A percentile compares a stretch with the other conserved stretches of the same genome.
phyloP scores from a whole-genome alignment of 2,797 vertebrate genomes.

The Tapera naevia region DNA sequence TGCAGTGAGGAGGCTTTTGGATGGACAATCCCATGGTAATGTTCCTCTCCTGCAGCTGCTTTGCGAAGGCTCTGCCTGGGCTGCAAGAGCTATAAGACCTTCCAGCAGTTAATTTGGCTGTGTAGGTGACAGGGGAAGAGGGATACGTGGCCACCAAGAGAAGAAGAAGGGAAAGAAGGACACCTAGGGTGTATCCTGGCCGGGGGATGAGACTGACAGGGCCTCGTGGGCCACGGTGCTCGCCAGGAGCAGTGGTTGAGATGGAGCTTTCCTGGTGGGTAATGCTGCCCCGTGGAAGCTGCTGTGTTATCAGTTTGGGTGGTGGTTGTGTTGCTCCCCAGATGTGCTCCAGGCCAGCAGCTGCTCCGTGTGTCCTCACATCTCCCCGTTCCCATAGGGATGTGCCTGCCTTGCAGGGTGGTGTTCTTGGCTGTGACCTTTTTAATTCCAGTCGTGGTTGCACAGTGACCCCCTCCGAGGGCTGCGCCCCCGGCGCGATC shows the following conservation, averaged over 20 bases:
- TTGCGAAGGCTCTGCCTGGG: neutral
- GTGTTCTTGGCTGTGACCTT: constrained; percentile 28
- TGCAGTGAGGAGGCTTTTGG: neutral
- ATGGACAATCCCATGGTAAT: neutral
- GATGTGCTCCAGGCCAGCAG: neutral
- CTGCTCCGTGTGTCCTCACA: neutral
- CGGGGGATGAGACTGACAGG: neutral
- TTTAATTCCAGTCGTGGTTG: constrained; percentile 17
- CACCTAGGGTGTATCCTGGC: neutral
- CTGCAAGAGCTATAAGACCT: neutral
- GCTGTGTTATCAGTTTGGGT: neutral
- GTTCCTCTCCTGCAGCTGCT: neutral
- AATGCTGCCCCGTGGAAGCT: neutral
- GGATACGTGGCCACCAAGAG: neutral
- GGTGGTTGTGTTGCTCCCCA: neutral
- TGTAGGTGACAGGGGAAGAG: neutral
- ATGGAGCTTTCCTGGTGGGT: neutral
- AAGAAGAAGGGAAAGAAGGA: neutral
- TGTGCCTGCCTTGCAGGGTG: neutral
- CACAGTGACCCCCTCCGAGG: constrained; percentile 3
- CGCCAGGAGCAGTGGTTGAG: neutral
- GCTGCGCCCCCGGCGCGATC: neutral
- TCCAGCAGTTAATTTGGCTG: neutral
- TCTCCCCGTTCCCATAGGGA: neutral
- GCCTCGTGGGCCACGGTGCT: accelerated